These are phyloP conservation scores for Onychostruthus taczanowskii DNA, from an alignment of 2,113 vertebrate genomes.

Conservation along the genomic window DNA sequence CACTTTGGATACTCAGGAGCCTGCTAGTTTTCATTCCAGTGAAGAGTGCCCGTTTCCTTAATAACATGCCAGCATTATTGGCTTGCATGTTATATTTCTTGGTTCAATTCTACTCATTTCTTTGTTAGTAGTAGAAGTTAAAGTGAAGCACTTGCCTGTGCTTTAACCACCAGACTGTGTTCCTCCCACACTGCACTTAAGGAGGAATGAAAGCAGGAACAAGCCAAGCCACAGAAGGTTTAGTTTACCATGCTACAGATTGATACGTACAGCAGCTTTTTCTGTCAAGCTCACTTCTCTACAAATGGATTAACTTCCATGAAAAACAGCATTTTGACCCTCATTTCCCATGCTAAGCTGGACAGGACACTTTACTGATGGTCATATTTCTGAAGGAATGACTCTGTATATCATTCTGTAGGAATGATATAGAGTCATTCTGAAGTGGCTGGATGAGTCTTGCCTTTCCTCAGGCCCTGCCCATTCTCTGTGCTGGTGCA, in stretches of 20 bases:
- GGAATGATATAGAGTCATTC: not conserved
- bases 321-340: not conserved
- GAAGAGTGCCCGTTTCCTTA: not conserved
- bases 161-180: not conserved
- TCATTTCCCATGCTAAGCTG: not conserved
- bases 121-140: not conserved
- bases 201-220: not conserved
- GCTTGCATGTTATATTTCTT: not conserved
- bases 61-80: not conserved
- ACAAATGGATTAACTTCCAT: not conserved
- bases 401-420: not conserved
- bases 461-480: not conserved
- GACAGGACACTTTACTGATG: not conserved
- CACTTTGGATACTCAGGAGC: not conserved
- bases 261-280: not conserved
- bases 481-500: not conserved
- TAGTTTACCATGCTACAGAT: not conserved
- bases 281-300: not conserved
- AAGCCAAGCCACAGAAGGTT: conserved; percentile 1
- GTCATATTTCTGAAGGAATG: not conserved
- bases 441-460: not conserved
- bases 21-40: not conserved
- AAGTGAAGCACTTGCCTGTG: not conserved
- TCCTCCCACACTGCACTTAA: not conserved
- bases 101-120: not conserved